Evolutionary conservation across 1,140 invertebrate species (phyloP).

Genomic region (Nasonia giraulti): DNA sequence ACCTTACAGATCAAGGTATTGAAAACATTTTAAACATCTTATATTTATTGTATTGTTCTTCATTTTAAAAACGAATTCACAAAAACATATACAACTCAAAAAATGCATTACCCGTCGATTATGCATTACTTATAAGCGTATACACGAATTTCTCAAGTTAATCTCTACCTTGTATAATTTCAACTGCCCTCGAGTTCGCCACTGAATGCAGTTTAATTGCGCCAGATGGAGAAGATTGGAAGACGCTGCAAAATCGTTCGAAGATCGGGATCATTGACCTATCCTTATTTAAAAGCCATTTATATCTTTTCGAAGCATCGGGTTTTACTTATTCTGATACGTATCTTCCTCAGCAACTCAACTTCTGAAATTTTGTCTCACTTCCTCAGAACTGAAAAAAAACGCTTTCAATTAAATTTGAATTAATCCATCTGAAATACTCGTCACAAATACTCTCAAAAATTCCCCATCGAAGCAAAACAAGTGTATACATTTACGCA

Average conservation of each 20-base stretch:
- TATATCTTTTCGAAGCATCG: neutral
- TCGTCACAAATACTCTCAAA: neutral
- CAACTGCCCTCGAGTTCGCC: neutral
- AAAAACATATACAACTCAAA: neutral
- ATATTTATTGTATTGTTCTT: too few relatives aligned
- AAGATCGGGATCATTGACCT: slow-evolving; percentile 35
- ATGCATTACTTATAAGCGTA: neutral
- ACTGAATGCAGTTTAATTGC: slow-evolving; percentile 32
- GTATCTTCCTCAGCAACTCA: neutral
- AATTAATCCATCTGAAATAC: neutral
- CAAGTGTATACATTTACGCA: neutral
- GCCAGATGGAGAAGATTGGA: neutral
- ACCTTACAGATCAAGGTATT: too few relatives aligned
- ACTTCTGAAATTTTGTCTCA: neutral
- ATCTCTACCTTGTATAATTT: neutral
- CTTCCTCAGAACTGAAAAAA: too few relatives aligned
- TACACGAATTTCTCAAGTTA: neutral
- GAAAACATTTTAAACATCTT: too few relatives aligned
- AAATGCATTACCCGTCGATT: neutral
- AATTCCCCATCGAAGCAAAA: too few relatives aligned
- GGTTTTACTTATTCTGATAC: neutral
- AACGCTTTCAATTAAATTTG: neutral
- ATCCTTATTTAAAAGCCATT: slow-evolving; percentile 25
- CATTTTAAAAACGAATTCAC: too few relatives aligned
- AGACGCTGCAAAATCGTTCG: slow-evolving; percentile 4